A percentile compares a stretch with the other conserved stretches of the same genome.
Conservation (phyloP, 2,113 vertebrate genomes). For the Raphicerus campestris region DNA sequence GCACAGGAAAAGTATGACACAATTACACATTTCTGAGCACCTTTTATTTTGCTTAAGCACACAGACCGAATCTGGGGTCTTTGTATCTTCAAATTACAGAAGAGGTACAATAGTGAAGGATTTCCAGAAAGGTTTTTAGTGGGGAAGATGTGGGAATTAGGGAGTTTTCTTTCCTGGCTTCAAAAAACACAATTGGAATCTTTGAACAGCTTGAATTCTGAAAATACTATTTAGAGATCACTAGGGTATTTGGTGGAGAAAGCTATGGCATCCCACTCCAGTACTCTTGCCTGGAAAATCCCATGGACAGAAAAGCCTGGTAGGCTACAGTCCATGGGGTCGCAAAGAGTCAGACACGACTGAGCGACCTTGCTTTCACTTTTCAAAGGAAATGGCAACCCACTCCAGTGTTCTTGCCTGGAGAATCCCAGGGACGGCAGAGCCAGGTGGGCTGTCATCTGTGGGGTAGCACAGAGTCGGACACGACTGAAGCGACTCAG, state of each 20-base stretch:
- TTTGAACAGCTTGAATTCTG: not conserved
- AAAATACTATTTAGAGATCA: not conserved
- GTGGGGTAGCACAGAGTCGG: rapidly evolving
- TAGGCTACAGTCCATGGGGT: too few species aligned
- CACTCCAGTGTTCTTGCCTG: too few species aligned
- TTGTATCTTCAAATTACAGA: constrained; percentile 9
- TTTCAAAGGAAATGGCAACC: too few species aligned
- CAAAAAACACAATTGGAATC: not conserved
- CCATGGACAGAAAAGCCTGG: too few species aligned
- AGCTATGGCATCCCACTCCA: too few species aligned
- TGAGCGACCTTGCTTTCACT: too few species aligned
- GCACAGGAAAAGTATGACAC: not conserved
- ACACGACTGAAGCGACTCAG: too few species aligned
- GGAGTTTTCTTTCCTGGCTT: not conserved
- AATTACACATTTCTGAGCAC: not conserved
- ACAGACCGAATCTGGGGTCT: not conserved
- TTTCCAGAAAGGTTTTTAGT: not conserved
- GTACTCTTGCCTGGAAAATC: too few species aligned
- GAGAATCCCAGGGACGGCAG: too few species aligned
- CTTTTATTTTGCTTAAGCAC: not conserved
- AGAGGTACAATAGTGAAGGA: not conserved
- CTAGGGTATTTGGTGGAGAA: not conserved
- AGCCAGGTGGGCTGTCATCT: too few species aligned
- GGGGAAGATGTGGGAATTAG: not conserved
- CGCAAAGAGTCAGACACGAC: rapidly evolving